Evolutionary conservation across 2,888 invertebrate species (phyloP).

Genomic region (Arge pagana): DNA sequence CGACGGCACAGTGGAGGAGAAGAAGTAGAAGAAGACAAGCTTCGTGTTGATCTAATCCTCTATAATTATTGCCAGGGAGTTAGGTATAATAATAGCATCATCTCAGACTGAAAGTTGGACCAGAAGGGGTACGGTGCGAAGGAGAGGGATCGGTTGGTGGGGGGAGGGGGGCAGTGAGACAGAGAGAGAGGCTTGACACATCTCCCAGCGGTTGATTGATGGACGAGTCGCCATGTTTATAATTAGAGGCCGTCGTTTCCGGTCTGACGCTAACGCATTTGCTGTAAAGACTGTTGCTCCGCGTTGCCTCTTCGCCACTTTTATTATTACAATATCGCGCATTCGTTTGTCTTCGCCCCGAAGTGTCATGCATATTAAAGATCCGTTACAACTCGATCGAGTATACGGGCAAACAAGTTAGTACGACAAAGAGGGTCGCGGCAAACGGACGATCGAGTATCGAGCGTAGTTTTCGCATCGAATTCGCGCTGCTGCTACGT

Average conservation of each 20-base stretch:
- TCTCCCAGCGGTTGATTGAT: slow-evolving; percentile 48
- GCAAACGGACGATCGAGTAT: too few relatives aligned
- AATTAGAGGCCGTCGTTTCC: slow-evolving; percentile 54
- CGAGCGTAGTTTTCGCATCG: too few relatives aligned
- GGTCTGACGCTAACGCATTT: slow-evolving; percentile 30
- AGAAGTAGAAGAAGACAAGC: slow-evolving; percentile 24
- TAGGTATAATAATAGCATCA: slow-evolving; percentile 43
- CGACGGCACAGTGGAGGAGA: too few relatives aligned
- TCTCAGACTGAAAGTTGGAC: slow-evolving; percentile 29
- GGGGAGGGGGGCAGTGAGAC: background rate
- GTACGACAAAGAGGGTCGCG: too few relatives aligned
- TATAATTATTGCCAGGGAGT: slow-evolving; percentile 42
- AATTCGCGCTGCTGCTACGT: too few relatives aligned
- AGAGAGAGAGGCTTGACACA: slow-evolving; percentile 23
- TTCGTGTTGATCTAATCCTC: slow-evolving; percentile 39
- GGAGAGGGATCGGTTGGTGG: too few relatives aligned
- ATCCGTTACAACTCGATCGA: too few relatives aligned
- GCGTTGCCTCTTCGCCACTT: too few relatives aligned
- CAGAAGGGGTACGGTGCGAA: slow-evolving; percentile 1
- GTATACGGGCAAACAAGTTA: too few relatives aligned
- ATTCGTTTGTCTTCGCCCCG: too few relatives aligned
- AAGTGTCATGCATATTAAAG: too few relatives aligned
- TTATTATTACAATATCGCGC: too few relatives aligned
- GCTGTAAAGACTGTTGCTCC: slow-evolving; percentile 19
- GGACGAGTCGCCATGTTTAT: slow-evolving; percentile 55